phyloP scores from a whole-genome alignment of 2,888 invertebrate species.

The Malthinus flaveolus region DNA sequence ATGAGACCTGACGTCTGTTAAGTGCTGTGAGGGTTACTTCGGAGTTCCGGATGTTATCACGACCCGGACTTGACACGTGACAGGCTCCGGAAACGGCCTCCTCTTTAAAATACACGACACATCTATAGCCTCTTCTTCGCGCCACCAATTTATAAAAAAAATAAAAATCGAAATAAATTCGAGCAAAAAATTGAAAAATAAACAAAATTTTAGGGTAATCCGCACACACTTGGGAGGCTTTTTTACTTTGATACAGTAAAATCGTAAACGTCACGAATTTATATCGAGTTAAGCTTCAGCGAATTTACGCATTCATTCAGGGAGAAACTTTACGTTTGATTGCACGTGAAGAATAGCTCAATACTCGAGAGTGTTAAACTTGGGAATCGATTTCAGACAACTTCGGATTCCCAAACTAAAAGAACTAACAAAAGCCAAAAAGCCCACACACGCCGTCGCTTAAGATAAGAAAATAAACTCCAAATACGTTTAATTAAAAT shows the following conservation, averaged over 20 bases:
- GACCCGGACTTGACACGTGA: slow-evolving; percentile 37
- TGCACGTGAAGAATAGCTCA: slow-evolving; percentile 52
- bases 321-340: slow-evolving; percentile 52
- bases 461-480: slow-evolving; percentile 23
- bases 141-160: slow-evolving; percentile 1
- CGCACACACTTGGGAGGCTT: not conserved
- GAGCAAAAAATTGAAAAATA: not conserved
- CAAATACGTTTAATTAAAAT: slow-evolving; percentile 11
- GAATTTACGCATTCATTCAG: slow-evolving; percentile 49
- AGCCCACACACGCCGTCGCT: slow-evolving; percentile 19
- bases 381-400: slow-evolving; percentile 36
- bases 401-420: slow-evolving; percentile 27
- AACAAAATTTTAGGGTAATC: slow-evolving; percentile 9
- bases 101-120: slow-evolving; percentile 27
- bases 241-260: slow-evolving; percentile 4
- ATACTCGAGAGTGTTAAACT: slow-evolving; percentile 46
- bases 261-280: slow-evolving; percentile 24
- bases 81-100: slow-evolving; percentile 39
- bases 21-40: slow-evolving; percentile 40
- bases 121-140: slow-evolving; percentile 5
- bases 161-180: not conserved
- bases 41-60: slow-evolving; percentile 40
- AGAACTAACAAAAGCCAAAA: slow-evolving; percentile 23
- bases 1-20: slow-evolving; percentile 46
- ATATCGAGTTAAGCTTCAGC: slow-evolving; percentile 36